A percentile compares a stretch with the other conserved stretches of the same genome.
Conservation (phyloP, 1,140 invertebrate genomes). For the Aphelinus atriplicis region DNA sequence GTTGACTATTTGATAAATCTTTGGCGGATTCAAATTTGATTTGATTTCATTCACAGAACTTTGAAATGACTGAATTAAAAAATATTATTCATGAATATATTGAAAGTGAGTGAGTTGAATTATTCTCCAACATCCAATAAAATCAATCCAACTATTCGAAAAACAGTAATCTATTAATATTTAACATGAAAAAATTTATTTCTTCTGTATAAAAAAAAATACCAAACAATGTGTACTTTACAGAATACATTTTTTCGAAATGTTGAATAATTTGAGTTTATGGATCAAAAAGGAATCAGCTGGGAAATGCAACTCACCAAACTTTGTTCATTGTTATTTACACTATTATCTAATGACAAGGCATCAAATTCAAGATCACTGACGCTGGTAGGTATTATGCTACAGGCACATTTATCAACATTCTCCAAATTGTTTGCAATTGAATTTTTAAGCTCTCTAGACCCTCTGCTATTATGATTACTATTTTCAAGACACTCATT, state of each 20-base stretch:
- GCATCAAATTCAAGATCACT: constrained; percentile 41
- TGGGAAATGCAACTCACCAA: constrained; percentile 26
- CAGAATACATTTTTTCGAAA: no score
- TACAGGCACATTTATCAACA: constrained; percentile 36
- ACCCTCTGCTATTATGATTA: constrained; percentile 37
- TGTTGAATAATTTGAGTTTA: no score
- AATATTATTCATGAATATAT: not conserved
- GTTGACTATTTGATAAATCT: constrained; percentile 53
- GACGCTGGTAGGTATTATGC: constrained; percentile 25
- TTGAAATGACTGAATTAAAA: constrained; percentile 13
- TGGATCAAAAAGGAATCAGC: not conserved
- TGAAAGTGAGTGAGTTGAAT: no score
- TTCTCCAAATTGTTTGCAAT: constrained; percentile 16
- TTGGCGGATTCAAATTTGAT: constrained; percentile 52
- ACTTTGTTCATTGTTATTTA: constrained; percentile 38
- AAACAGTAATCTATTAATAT: not conserved
- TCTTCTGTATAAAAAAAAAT: not conserved
- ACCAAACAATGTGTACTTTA: not conserved
- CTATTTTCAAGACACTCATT: constrained; percentile 37
- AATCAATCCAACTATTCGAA: no score
- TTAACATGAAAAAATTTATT: not conserved
- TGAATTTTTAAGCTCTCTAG: constrained; percentile 33
- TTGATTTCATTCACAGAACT: constrained; percentile 27
- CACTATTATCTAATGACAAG: constrained; percentile 49
- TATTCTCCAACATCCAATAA: no score